Conservation (phyloP, 2,113 vertebrate species). For the Micronisus gabar region DNA sequence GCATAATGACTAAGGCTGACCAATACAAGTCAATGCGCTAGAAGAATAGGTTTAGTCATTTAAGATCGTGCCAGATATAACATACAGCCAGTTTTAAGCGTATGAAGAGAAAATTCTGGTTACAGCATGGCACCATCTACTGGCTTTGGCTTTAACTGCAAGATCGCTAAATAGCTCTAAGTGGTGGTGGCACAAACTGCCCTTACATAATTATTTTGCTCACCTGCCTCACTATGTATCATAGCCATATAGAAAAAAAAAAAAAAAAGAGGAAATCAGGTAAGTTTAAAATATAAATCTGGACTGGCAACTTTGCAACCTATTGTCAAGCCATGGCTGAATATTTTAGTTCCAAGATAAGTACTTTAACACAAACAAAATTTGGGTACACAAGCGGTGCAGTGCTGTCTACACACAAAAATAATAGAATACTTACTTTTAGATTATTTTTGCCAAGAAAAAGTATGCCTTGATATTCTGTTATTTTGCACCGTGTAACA, state of each 20-base stretch:
- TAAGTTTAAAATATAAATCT: neutral
- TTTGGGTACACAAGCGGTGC: neutral
- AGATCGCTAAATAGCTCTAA: neutral
- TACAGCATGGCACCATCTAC: slow-evolving; percentile 66
- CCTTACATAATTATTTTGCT: neutral
- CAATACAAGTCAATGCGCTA: neutral
- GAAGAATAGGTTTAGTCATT: slow-evolving; percentile 59
- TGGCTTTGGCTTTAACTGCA: slow-evolving; percentile 39
- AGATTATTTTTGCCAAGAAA: neutral
- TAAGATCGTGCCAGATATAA: slow-evolving; percentile 13
- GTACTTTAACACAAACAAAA: neutral
- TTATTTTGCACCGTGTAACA: neutral
- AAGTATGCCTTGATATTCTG: neutral
- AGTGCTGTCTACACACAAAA: neutral
- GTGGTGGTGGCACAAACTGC: neutral
- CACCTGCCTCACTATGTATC: neutral
- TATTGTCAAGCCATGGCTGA: neutral
- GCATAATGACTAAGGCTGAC: slow-evolving; percentile 59
- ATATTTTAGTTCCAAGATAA: neutral
- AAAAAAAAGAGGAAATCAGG: neutral
- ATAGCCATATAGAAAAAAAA: neutral
- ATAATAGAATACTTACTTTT: neutral
- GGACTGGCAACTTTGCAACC: neutral
- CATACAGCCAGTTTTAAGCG: neutral
- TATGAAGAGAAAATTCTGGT: slow-evolving; percentile 4